Evolutionary conservation across 1,140 invertebrate genomes (phyloP).

Genomic region (Hestina assimilis): DNA sequence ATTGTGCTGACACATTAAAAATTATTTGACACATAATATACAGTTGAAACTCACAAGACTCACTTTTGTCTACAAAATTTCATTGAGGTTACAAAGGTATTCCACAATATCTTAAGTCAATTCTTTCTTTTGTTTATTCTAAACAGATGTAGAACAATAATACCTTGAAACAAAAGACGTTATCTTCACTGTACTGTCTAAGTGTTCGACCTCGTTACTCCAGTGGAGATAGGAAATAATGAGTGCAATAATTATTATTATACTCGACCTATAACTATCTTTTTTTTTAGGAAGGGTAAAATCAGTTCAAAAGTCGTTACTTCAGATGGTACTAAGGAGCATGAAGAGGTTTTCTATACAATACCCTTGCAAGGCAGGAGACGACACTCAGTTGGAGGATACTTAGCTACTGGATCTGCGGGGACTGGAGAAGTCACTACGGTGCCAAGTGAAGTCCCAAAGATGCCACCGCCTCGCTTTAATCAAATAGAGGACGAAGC

Average conservation of each 20-base stretch:
- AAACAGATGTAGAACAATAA: background rate
- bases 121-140: too few relatives aligned
- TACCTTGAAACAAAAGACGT: background rate
- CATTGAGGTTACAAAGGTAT: background rate
- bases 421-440: slow-evolving; percentile 65
- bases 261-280: slow-evolving; percentile 4
- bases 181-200: background rate
- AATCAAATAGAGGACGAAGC: slow-evolving; percentile 55
- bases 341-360: slow-evolving; percentile 74
- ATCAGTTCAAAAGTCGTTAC: slow-evolving; percentile 54
- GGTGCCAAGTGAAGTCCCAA: slow-evolving; percentile 73
- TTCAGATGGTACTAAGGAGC: slow-evolving; percentile 55
- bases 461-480: slow-evolving; percentile 61
- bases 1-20: background rate
- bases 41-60: too few relatives aligned
- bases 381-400: slow-evolving; percentile 77
- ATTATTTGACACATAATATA: too few relatives aligned
- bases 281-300: slow-evolving; percentile 59
- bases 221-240: background rate
- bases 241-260: background rate
- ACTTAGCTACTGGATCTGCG: slow-evolving; percentile 61
- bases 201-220: background rate
- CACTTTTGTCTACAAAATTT: too few relatives aligned
- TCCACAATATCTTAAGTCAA: background rate
- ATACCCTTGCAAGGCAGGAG: slow-evolving; percentile 70